phyloP scores from a whole-genome alignment of 2,797 vertebrate species.

The Rhynchonycteris naso region DNA sequence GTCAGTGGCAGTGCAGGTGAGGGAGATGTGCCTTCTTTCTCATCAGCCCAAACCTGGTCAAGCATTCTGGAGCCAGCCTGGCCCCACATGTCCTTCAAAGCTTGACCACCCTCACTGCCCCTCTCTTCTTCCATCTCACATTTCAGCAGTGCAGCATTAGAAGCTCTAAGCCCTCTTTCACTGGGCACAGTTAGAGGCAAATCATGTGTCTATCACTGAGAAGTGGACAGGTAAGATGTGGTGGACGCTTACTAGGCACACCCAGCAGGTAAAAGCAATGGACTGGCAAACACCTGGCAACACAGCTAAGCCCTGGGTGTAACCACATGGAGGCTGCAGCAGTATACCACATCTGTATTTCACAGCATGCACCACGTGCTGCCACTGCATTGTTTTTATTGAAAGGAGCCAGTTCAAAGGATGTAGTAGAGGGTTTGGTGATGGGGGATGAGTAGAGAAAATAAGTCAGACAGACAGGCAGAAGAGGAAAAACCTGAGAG shows the following conservation, averaged over 20 bases:
- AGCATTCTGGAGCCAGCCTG: fast-evolving
- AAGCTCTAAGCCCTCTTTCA: fast-evolving
- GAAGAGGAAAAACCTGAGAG: neutral
- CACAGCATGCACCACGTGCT: fast-evolving
- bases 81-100: too few species aligned
- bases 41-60: neutral
- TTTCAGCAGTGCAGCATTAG: fast-evolving
- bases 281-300: neutral
- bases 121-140: neutral
- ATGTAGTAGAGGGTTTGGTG: fast-evolving
- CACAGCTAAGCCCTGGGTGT: fast-evolving
- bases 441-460: too few species aligned
- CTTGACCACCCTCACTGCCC: fast-evolving
- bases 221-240: too few species aligned
- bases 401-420: neutral
- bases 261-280: fast-evolving
- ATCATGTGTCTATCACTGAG: fast-evolving
- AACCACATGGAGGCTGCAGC: fast-evolving
- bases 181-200: fast-evolving
- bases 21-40: fast-evolving
- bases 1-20: fast-evolving
- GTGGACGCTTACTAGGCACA: too few species aligned
- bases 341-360: fast-evolving
- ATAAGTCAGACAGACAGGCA: neutral
- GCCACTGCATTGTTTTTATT: neutral